Base-by-base conservation (phyloP, 2,797 vertebrate species). In the Mycteria americana region DNA sequence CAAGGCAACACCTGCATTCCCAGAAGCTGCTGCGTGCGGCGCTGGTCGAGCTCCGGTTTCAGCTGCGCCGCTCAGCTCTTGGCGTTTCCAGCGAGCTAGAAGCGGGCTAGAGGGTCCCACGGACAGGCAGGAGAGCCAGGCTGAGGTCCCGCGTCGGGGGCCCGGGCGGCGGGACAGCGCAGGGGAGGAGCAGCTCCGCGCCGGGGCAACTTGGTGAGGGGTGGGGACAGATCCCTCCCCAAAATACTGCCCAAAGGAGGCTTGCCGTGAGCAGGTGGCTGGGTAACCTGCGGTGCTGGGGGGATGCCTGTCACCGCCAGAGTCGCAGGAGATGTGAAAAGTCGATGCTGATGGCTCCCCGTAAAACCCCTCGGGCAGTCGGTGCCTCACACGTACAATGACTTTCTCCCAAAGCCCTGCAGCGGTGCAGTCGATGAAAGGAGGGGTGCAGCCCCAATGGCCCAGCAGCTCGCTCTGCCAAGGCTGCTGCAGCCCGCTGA, bases 51-150 rank as follows among this genome's bases (percentile, higher is more conserved):
- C 48, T 27, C 46, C 0, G 3, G 18, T 6, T 13, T 33, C 53
- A 37, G 75, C 43, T 1, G 0, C 1, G 0, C 27, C 22, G 8
- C 54, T 41, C 4, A 0, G 60, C 41, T 31, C 73, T 31, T 0
- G 0, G 37, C 3, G 3, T 0, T n/a, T 19, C 53, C 72, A 10
- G 53, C 0, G 2, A 35, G 53, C 67, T 45, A 7, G 21, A 16
- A 2, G 4, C 1, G 28, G 24, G n/a, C 64, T 19, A 4, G 27
- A 13, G 22, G 67, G 16, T 23, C 30, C 25, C 43, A 25, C 2
- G 1, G 30, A 27, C 6, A 18, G 4, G 6, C 37, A 65, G n/a
- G 18, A 48, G 33, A 70, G 62, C 19, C 19, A 11, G 35, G 51
- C 23, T 24, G 30, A 43, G 16, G 30, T 43, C 23, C 35, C 4